Conservation (phyloP, 2,797 vertebrate species). For the Helarctos malayanus region DNA sequence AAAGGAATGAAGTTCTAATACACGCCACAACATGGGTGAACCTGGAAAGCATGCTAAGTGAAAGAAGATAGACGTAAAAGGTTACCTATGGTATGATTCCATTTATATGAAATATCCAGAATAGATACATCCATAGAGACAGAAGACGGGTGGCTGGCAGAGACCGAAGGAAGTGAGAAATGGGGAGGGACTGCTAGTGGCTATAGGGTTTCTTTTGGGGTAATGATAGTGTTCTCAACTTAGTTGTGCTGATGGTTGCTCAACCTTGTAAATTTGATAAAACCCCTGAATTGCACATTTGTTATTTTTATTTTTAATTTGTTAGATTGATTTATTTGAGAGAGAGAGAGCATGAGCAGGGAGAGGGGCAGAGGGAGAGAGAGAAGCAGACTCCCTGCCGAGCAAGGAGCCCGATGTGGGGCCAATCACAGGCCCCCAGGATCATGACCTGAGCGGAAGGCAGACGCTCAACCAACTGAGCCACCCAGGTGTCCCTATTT, state of each 20-base stretch:
- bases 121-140: background rate
- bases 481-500: no score
- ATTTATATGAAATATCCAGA: constrained; percentile 47
- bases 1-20: constrained; percentile 40
- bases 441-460: no score
- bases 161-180: background rate
- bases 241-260: background rate
- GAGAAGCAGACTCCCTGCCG: no score
- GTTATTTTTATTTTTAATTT: background rate
- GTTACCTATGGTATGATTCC: background rate
- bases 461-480: no score
- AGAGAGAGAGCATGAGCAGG: background rate
- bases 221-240: constrained; percentile 41
- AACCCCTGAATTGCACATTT: background rate
- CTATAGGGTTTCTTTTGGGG: background rate
- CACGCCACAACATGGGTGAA: background rate
- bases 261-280: background rate
- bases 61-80: constrained; percentile 8
- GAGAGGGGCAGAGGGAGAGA: background rate
- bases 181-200: background rate
- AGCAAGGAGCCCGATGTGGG: no score
- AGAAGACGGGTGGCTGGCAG: background rate
- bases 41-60: background rate
- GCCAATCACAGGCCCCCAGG: no score
- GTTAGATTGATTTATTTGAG: background rate